Evolutionary conservation across 92 coral and sea anemone species (phyloP).

Genomic region (Nematostella vectensis): DNA sequence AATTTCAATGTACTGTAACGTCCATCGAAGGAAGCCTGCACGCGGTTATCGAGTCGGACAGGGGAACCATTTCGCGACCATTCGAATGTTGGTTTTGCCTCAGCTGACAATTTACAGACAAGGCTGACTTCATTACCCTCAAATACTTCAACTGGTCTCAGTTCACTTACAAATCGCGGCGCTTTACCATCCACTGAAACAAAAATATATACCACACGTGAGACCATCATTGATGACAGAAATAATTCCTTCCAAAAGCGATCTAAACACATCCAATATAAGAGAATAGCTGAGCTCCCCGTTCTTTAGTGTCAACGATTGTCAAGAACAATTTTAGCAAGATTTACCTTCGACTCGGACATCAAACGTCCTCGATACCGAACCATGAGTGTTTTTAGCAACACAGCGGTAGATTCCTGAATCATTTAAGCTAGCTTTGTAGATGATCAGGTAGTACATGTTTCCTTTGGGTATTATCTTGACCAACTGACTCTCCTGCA

Average conservation of each 20-base stretch:
- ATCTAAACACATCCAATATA: too few species aligned
- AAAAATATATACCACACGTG: conserved; percentile 1
- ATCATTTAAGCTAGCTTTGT: conserved; percentile 43
- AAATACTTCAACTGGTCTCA: conserved; percentile 51
- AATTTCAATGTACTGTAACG: conserved; percentile 41
- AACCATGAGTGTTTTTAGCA: conserved; percentile 79
- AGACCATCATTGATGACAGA: too few species aligned
- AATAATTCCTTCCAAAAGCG: too few species aligned
- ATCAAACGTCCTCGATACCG: conserved; percentile 68
- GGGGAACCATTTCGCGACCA: conserved; percentile 63
- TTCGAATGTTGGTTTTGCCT: conserved; percentile 41
- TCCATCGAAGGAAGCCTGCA: conserved; percentile 54
- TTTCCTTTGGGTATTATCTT: conserved; percentile 43
- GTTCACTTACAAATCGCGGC: conserved; percentile 50
- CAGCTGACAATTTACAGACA: conserved; percentile 54
- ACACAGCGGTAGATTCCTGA: conserved; percentile 86
- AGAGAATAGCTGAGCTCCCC: too few species aligned
- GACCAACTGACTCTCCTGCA: conserved; percentile 44
- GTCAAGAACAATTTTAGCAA: too few species aligned
- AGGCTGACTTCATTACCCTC: conserved; percentile 65
- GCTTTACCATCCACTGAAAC: conserved; percentile 53
- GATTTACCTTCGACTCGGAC: conserved; percentile 66
- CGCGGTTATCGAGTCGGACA: conserved; percentile 59
- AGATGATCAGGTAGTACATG: conserved; percentile 45
- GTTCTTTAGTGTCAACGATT: too few species aligned